Evolutionary conservation across 2,113 vertebrate species (phyloP).

Genomic region (Ophthalmolycus amberensis): DNA sequence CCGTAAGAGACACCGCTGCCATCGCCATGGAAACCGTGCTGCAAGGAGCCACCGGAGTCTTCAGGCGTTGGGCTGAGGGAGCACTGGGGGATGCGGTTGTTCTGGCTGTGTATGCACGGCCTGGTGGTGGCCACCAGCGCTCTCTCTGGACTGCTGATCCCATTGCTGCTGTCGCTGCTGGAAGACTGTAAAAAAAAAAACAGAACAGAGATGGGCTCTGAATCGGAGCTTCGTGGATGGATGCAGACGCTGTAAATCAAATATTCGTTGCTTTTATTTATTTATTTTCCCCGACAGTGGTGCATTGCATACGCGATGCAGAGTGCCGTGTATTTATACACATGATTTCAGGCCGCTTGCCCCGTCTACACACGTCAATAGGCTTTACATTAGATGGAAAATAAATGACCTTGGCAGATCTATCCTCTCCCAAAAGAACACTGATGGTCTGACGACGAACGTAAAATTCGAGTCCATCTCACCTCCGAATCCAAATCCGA

Average conservation of each 20-base stretch:
- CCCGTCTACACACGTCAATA: not conserved
- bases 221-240: conserved; percentile 4
- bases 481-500: conserved; percentile 93
- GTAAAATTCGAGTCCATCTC: conserved; percentile 25
- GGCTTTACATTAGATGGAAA: not conserved
- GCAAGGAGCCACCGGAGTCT: conserved; percentile 66
- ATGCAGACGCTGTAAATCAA: conserved; percentile 42
- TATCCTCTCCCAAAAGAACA: not conserved
- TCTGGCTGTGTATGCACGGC: conserved; percentile 73
- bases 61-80: conserved; percentile 73
- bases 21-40: conserved; percentile 76
- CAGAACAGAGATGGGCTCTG: conserved; percentile 24
- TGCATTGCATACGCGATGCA: conserved; percentile 6
- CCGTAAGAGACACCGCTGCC: conserved; percentile 74
- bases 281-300: not conserved
- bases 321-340: conserved; percentile 10
- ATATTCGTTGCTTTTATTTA: conserved; percentile 15
- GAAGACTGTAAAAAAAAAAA: conserved; percentile 76
- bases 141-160: conserved; percentile 79
- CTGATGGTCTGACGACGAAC: not conserved
- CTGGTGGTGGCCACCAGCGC: conserved; percentile 66
- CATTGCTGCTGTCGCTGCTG: conserved; percentile 84
- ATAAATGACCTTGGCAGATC: not conserved
- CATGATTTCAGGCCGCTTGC: not conserved
- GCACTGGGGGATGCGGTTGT: conserved; percentile 66